phyloP scores from a whole-genome alignment of 2,113 vertebrate species.

The Chaenocephalus aceratus region DNA sequence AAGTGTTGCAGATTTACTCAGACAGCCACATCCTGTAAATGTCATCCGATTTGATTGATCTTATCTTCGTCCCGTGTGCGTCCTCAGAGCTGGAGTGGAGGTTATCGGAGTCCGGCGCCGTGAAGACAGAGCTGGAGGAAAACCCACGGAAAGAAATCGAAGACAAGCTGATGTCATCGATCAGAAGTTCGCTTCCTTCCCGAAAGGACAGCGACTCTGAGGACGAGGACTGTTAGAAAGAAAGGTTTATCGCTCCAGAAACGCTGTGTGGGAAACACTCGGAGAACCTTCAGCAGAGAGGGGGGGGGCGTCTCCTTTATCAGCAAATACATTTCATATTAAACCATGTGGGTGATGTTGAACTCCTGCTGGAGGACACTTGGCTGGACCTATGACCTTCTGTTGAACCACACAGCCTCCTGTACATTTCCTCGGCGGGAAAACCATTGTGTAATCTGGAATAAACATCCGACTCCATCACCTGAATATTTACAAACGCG shows the following conservation, averaged over 20 bases:
- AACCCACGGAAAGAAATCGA: constrained; percentile 92
- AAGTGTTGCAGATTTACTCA: no score
- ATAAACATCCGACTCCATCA: constrained; percentile 3
- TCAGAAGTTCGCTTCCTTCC: constrained; percentile 82
- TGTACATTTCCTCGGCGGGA: not conserved
- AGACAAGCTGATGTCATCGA: constrained; percentile 91
- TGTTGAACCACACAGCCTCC: not conserved
- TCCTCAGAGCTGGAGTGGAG: constrained; percentile 95
- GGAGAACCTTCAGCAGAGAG: constrained; percentile 16
- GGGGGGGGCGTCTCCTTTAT: not conserved
- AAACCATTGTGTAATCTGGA: constrained; percentile 19
- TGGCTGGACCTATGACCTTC: not conserved
- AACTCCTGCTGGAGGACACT: constrained; percentile 25
- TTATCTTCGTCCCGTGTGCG: not conserved
- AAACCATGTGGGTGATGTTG: constrained; percentile 15
- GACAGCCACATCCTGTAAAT: no score
- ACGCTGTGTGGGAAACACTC: not conserved
- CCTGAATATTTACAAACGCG: constrained; percentile 26
- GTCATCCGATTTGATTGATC: no score
- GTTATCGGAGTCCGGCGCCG: constrained; percentile 90
- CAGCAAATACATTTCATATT: not conserved
- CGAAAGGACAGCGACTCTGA: constrained; percentile 88
- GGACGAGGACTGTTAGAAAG: constrained; percentile 81
- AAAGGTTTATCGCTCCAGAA: not conserved
- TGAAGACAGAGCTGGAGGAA: constrained; percentile 95